Percentiles rank a stretch among this genome's conserved stretches.
Conservation (phyloP, 2,797 vertebrate genomes). For the Megalops cyprinoides region DNA sequence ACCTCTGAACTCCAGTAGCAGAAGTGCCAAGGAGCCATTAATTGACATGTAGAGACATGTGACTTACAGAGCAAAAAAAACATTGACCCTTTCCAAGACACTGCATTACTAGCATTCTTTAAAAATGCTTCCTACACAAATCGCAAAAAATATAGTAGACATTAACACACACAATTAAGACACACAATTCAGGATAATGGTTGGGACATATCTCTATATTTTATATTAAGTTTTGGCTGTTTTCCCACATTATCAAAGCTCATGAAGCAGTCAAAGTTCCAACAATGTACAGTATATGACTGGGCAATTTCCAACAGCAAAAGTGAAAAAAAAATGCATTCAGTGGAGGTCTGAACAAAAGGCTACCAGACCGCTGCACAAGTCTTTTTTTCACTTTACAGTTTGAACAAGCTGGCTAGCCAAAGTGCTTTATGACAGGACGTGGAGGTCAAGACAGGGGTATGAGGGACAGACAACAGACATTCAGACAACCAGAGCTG, state of each 20-base stretch:
- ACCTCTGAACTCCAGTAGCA: no score
- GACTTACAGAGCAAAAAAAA: not conserved
- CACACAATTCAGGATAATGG: not conserved
- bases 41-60: not conserved
- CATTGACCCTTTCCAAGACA: not conserved
- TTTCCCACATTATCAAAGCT: not conserved
- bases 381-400: not conserved
- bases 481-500: not conserved
- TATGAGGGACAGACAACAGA: not conserved
- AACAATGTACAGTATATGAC: not conserved
- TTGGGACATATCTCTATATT: no score
- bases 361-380: no score
- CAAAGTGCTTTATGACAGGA: not conserved
- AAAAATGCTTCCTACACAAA: not conserved
- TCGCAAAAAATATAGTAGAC: not conserved
- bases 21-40: no score
- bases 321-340: no score
- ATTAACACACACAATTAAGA: not conserved
- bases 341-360: no score
- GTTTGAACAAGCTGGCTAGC: not conserved
- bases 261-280: not conserved
- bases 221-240: not conserved
- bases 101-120: not conserved
- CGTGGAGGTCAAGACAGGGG: not conserved
- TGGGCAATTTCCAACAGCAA: no score